Evolutionary conservation across 2,888 invertebrate species (phyloP), one percentile per base, ranked within the genome.

Genomic region (Pecten maximus): DNA sequence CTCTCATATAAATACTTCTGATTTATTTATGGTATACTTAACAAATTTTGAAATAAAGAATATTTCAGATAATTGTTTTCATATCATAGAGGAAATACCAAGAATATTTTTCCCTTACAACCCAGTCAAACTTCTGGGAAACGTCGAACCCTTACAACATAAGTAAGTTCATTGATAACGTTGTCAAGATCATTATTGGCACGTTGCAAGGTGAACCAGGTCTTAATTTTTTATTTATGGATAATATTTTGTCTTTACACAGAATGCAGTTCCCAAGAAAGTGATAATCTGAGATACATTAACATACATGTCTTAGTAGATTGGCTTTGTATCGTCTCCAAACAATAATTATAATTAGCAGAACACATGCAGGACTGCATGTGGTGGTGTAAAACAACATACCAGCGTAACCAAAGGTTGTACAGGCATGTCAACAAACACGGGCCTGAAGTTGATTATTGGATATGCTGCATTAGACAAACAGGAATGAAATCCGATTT

Each of bases 271-370:
- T 74, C 8, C 15, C 74, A 35, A 74, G 74, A 35, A 28, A 74
- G 28, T 74, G 23, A 74, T 74, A 35, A 74, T 35, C 15, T 0
- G 35, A 12, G 28, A 74, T 74, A 74, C 74, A 74, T 74, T 74
- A 35, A 15, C 74, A 74, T 74, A 74, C 28, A 74, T 74, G 28
- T 74, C 74, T 74, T 74, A 74, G 74, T 35, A 74, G 74, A 35
- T 74, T 74, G 74, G 74, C 28, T 74, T 74, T 28, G 74, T 35
- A 35, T 74, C 74, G 28, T 28, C 28, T 28, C 12, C 12, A 10
- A 8, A 12, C 8, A 35, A 74, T 74, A 10, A 74, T 35, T 35
- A 35, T 74, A 74, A 74, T 74, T 74, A 74, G 74, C 35, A 35
- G 28, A 28, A 35, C 35, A 74, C 74, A 74, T 74, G 74, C 54